Base-by-base conservation (phyloP, 2,888 invertebrate genomes). In the Chrysina gloriosa region DNA sequence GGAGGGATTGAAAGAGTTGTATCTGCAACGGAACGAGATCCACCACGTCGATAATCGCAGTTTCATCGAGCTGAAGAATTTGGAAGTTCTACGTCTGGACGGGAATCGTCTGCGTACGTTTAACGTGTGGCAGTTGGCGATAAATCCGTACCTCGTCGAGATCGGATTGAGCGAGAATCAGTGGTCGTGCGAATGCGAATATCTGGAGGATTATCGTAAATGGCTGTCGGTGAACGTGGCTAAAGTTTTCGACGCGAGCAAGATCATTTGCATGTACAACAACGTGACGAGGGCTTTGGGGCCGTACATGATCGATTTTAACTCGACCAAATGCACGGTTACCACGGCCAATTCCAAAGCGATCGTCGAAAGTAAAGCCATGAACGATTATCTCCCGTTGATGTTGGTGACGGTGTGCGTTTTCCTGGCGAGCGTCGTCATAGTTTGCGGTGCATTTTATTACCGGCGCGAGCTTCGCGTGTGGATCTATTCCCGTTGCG, bases 181-280 rank as follows among this genome's bases (percentile, higher is more conserved):
- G 56, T 96, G 96, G 96, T 93, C 93, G 72, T 96, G 96, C 84
- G 94, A 95, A 80, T 97, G 96, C 84, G 88, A 89, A 76, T 95
- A 93, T 82, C 84, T 95, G 77, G 89, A 91, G 75, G 89, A 90
- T 80, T 93, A 92, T 79, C 89, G 93, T 77, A 88, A 88, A 75
- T 96, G 94, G 90, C 87, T 95, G 79, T 89, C 89, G 76, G 88
- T 89, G 70, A 93, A 93, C 82, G 86, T 89, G 50, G 92, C 90
- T 69, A 94, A 94, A 86, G 91, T 96, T 61, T 87, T 90, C 74
- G 95, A 96, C 80, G 90, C 91, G 52, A 86, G 88, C 70, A 89
- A 89, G 75, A 90, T 95, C 69, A 89, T 89, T 65, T 95, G 95
- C 81, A 85, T 91, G 75, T 90, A 90, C 79, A 90, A 90, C 79